Evolutionary conservation across 2,797 vertebrate genomes (phyloP), one percentile per base, ranked within the genome.

Genomic region (Melanotaenia parkinsoni): DNA sequence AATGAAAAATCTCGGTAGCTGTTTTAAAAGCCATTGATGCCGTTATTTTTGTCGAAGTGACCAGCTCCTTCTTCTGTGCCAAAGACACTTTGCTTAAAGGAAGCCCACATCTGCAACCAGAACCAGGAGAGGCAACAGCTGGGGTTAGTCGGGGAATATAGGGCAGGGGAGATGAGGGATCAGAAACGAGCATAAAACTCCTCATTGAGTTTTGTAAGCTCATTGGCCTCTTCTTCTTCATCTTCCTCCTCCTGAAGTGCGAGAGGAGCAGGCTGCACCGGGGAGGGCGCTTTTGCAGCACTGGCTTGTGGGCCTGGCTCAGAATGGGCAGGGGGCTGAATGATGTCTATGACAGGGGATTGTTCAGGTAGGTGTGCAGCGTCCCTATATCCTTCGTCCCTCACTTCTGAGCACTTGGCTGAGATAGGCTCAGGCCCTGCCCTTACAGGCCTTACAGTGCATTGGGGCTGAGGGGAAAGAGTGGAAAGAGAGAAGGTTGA

Each of bases 201-300:
- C 83, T 94, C 88, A 28, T 95, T 96, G 91, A 99, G 95, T 93
- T 94, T 95, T 30, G 96, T 95, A 70, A 95, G 93, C 93, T 99
- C 96, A 0, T 92, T 78, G 43, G 91, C 87, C 68, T 96, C 96
- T 53, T 95, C 94, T 6, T 86, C 74, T 33, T 90, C 94, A 0
- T 26, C 72, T 16, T 95, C 85, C 53, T 86, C 85, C 68, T 92
- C 89, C 64, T 87, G 86, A 65, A 81, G 89, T 57, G 89, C 85
- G 13, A 91, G 86, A 57, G 88, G 87, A 67, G 81, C 81, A n/a
- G 83, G 77, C 77, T 86, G 83, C 82, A 71, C 73, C 71, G 71
- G 70, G 64, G 83, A 79, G 53, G 71, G 57, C 50, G 10, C 63
- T 26, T 77, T 86, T 54, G 70, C 37, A 67, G 74, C 83, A 18